These are phyloP conservation scores for Cetonia aurata DNA, from an alignment of 2,888 invertebrate genomes.

Conservation along the genomic window DNA sequence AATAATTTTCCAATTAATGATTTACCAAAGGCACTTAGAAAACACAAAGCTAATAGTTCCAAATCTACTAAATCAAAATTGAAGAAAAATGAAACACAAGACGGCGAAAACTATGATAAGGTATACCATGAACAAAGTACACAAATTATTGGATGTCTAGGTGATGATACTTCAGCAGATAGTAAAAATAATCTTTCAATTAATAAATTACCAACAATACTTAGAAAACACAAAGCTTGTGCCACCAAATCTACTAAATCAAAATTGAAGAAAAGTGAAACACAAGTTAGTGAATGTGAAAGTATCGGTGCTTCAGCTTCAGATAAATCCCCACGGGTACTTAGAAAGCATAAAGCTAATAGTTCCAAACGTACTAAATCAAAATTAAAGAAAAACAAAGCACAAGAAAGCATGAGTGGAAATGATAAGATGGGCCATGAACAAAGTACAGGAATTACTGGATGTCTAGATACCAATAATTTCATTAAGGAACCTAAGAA, in stretches of 20 bases:
- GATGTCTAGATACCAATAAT: not conserved
- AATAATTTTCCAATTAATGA: not conserved
- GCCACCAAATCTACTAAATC: not conserved
- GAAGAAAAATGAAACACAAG: conserved; percentile 3
- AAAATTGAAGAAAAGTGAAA: conserved; percentile 10
- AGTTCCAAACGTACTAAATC: not conserved
- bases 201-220: not conserved
- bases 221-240: conserved; percentile 18
- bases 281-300: not conserved
- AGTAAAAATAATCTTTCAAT: not conserved
- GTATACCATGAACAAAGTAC: conserved; percentile 24
- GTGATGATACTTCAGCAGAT: not conserved
- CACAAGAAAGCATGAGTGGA: not conserved
- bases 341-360: conserved; percentile 22
- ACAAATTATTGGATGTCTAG: not conserved
- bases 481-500: not conserved
- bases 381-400: conserved; percentile 11
- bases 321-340: not conserved
- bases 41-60: conserved; percentile 7
- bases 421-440: not conserved
- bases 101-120: not conserved
- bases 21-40: not conserved
- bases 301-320: not conserved
- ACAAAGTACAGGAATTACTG: conserved; percentile 3
- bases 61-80: not conserved